Conservation (phyloP, 2,888 invertebrate species). For the Ctena decussata region DNA sequence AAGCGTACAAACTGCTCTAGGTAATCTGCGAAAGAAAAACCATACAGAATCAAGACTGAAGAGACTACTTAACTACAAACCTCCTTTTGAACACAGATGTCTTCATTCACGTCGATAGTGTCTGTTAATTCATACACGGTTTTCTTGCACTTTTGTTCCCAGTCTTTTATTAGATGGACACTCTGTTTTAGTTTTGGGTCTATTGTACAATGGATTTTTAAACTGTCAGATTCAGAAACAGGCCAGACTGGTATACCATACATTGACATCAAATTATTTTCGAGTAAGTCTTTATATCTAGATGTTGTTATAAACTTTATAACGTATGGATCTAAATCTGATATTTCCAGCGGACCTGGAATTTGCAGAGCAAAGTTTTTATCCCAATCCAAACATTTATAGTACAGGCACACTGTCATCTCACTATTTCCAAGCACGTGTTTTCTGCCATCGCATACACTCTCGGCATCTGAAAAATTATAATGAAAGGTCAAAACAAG, state of each 20-base stretch:
- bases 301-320: constrained; percentile 21
- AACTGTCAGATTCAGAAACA: neutral
- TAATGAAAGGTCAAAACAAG: neutral
- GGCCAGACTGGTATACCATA: constrained; percentile 13
- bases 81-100: neutral
- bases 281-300: neutral
- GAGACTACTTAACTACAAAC: neutral
- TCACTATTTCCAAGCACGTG: constrained; percentile 26
- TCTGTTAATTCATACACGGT: neutral
- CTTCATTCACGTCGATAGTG: neutral
- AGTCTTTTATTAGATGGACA: constrained; percentile 11
- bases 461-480: constrained; percentile 46
- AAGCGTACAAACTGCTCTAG: too few species aligned
- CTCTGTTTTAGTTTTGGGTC: constrained; percentile 31
- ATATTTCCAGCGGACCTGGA: constrained; percentile 37
- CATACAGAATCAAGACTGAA: too few species aligned
- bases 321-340: constrained; percentile 28
- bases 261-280: neutral
- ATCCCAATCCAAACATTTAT: constrained; percentile 51
- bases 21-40: too few species aligned
- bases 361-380: constrained; percentile 13
- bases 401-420: constrained; percentile 38
- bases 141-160: constrained; percentile 26
- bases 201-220: constrained; percentile 26
- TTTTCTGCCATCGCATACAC: constrained; percentile 16